Evolutionary conservation across 2,888 invertebrate genomes (phyloP).

Genomic region (Arctia plantaginis): DNA sequence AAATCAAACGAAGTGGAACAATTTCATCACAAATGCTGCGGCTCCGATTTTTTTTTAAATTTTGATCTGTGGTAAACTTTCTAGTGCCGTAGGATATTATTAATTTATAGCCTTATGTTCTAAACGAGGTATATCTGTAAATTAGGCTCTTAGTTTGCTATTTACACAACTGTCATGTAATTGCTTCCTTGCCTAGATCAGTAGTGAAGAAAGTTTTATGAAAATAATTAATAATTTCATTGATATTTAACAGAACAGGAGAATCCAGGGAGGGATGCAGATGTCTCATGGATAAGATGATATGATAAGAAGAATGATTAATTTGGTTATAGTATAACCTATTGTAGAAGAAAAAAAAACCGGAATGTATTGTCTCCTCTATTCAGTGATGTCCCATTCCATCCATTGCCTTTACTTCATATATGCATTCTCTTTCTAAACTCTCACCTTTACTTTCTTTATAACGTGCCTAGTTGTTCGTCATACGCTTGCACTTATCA

Average conservation of each 20-base stretch:
- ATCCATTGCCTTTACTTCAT: no score
- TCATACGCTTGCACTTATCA: not conserved
- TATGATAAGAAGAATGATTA: no score
- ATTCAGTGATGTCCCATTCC: no score
- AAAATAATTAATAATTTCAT: no score
- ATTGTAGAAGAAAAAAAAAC: no score
- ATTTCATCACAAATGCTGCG: conserved; percentile 52
- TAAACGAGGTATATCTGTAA: not conserved
- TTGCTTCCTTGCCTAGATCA: not conserved
- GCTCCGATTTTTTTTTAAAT: conserved; percentile 49
- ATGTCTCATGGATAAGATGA: no score
- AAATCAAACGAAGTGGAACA: conserved; percentile 63
- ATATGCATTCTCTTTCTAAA: not conserved
- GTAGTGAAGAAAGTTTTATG: not conserved
- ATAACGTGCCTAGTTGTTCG: no score
- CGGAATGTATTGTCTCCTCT: no score
- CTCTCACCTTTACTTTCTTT: no score
- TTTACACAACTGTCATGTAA: conserved; percentile 1
- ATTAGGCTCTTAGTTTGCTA: not conserved
- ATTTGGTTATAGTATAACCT: no score
- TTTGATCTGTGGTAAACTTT: conserved; percentile 48
- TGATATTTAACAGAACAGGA: no score
- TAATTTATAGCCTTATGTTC: conserved; percentile 3
- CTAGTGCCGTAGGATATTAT: not conserved
- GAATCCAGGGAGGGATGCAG: no score